phyloP scores from a whole-genome alignment of 37 sponge, comb jelly and placozoan genomes.

The Chondrilla cf. caribensis region DNA sequence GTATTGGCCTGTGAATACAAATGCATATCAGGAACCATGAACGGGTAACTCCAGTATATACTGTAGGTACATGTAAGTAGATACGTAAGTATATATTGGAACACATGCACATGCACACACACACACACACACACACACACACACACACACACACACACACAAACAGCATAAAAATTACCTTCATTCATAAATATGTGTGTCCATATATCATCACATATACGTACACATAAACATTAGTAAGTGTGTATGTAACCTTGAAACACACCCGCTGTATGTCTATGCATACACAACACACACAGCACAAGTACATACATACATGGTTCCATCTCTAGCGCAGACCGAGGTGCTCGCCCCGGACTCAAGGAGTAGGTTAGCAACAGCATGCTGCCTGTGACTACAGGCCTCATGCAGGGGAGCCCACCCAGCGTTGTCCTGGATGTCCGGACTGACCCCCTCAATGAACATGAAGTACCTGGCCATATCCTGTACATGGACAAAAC shows the following conservation, averaged over 20 bases:
- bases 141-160: not conserved
- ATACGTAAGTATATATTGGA: not conserved
- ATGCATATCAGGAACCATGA: not conserved
- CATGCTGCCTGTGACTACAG: slow-evolving; percentile 35
- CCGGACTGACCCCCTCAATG: slow-evolving; percentile 26
- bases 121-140: slow-evolving; percentile 1
- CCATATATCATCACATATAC: not conserved
- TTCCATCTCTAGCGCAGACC: slow-evolving; percentile 72
- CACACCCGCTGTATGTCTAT: no score
- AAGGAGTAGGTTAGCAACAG: slow-evolving; percentile 56
- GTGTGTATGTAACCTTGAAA: no score
- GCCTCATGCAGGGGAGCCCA: slow-evolving; percentile 92
- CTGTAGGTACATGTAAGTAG: not conserved
- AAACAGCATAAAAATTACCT: not conserved
- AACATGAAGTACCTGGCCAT: slow-evolving; percentile 62
- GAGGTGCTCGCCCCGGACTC: slow-evolving; percentile 73
- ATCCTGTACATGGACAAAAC: slow-evolving; percentile 35
- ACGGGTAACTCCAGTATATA: no score
- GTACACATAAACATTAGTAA: not conserved
- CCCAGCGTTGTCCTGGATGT: slow-evolving; percentile 81
- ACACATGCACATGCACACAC: slow-evolving; percentile 11
- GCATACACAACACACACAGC: no score
- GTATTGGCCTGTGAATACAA: slow-evolving; percentile 56
- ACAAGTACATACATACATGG: slow-evolving; percentile 34
- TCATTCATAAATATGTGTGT: not conserved